phyloP scores from a whole-genome alignment of 2,888 invertebrate species.

The Euzophera pinguis region DNA sequence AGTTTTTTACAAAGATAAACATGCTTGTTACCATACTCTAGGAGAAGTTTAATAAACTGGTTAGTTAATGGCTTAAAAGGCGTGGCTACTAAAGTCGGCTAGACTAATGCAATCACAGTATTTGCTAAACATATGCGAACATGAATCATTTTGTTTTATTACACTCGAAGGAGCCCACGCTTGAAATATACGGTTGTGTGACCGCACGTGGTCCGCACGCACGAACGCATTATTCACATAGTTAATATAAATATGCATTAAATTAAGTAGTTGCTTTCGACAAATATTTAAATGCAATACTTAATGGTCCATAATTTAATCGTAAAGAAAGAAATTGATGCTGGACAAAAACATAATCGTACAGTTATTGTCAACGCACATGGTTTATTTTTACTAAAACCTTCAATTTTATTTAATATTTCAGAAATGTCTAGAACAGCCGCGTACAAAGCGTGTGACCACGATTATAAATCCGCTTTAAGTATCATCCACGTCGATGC shows the following conservation, averaged over 20 bases:
- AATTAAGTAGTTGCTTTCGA: not conserved
- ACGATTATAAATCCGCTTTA: constrained; percentile 40
- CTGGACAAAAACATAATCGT: too few species aligned
- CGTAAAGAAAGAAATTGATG: too few species aligned
- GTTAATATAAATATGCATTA: not conserved
- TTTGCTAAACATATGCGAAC: constrained; percentile 17
- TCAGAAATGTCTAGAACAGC: constrained; percentile 19
- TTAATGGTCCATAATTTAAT: too few species aligned
- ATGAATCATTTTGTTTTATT: constrained; percentile 18
- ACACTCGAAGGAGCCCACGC: constrained; percentile 14
- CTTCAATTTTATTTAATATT: constrained; percentile 8
- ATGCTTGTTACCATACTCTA: not conserved
- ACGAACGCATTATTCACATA: not conserved
- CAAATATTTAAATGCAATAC: too few species aligned
- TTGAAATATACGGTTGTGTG: not conserved
- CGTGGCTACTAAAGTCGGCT: not conserved
- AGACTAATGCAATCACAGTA: constrained; percentile 14
- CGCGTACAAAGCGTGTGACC: constrained; percentile 21
- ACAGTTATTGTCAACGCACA: too few species aligned
- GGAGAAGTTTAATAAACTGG: not conserved
- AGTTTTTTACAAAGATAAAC: not conserved
- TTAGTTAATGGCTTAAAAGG: constrained; percentile 6
- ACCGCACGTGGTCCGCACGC: not conserved
- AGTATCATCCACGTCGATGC: constrained; percentile 41
- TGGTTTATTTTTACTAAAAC: too few species aligned